A percentile compares a stretch with the other conserved stretches of the same genome.
phyloP scores from a whole-genome alignment of 2,113 vertebrate genomes.

The Vanacampus margaritifer region DNA sequence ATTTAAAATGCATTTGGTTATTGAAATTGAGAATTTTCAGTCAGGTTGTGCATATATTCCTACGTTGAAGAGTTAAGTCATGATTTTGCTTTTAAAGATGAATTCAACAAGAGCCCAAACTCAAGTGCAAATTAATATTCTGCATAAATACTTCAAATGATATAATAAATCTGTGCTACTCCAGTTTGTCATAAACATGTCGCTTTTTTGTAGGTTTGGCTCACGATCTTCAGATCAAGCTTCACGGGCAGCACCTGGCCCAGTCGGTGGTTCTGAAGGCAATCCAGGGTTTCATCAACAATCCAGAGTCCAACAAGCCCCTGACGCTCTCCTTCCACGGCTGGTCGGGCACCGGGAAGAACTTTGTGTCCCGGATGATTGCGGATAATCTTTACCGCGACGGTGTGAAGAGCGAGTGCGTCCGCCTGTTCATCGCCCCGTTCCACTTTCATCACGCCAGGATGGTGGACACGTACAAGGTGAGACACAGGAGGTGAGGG shows the following conservation, averaged over 20 bases:
- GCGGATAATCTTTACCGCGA: conserved; percentile 86
- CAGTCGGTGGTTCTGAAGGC: conserved; percentile 76
- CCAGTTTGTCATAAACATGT: not conserved
- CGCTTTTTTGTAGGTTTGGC: conserved; percentile 75
- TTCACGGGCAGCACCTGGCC: conserved; percentile 91
- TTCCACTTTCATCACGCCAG: conserved; percentile 87
- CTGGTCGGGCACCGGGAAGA: conserved; percentile 97
- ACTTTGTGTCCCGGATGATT: conserved; percentile 86
- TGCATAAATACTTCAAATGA: too few species aligned
- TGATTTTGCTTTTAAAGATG: too few species aligned
- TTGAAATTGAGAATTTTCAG: too few species aligned
- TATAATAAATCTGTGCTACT: not conserved
- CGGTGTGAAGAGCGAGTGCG: conserved; percentile 84
- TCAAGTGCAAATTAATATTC: too few species aligned
- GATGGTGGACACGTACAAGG: conserved; percentile 86
- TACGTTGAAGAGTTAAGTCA: too few species aligned
- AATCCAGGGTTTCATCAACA: conserved; percentile 77
- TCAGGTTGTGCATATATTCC: too few species aligned
- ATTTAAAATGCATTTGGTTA: too few species aligned
- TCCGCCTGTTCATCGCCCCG: conserved; percentile 82
- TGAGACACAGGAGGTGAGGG: conserved; percentile 26
- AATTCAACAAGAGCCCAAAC: too few species aligned
- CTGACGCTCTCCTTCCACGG: conserved; percentile 91
- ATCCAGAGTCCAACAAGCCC: conserved; percentile 73
- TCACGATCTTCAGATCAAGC: conserved; percentile 73